Evolutionary conservation across 2,113 vertebrate genomes (phyloP), one percentile per base, ranked within the genome.

Genomic region (Cavia aperea): DNA sequence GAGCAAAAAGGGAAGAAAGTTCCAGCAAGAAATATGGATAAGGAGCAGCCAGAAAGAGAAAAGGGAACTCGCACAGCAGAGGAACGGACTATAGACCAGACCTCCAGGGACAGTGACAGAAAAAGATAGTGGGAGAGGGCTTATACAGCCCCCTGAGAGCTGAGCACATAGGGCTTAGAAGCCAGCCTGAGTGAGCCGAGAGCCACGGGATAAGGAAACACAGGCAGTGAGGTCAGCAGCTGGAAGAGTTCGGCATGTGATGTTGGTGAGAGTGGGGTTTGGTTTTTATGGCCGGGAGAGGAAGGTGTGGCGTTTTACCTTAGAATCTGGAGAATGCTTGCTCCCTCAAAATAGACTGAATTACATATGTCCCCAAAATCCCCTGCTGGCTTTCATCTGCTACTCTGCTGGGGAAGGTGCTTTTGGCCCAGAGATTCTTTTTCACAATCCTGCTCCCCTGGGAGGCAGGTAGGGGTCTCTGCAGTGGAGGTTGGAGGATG

Each of bases 221-320:
- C 49, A 70, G 13, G 49, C 14, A 4, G 10, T 4, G 54, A 43
- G 81, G 26, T 16, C 15, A 54, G 23, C 23, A 60, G 60, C 49
- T 65, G 18, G 18, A 58, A 18, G 24, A 26, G 75, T 78, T 36
- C 29, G 46, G n/a, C 82, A 15, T 46, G 29, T 33, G 36, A 31
- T 1, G 4, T 77, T 16, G 5, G 79, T 72, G 43, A 1, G 0
- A 12, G 4, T 4, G 29, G 29, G 9, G 46, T n/a, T 31, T 13
- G 14, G 29, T 36, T 68, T 63, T 82, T 19, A 51, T 43, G n/a
- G 43, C 70, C 33, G 3, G 36, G 15, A 21, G 10, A 36, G 15
- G 24, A 13, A 24, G 9, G 24, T 4, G 24, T 33, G 46, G 5
- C 81, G 7, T 65, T 54, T 85, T 78, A 49, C n/a, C 36, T 54